Conservation (phyloP, 2,113 vertebrate species). For the Aspidoscelis tigris region DNA sequence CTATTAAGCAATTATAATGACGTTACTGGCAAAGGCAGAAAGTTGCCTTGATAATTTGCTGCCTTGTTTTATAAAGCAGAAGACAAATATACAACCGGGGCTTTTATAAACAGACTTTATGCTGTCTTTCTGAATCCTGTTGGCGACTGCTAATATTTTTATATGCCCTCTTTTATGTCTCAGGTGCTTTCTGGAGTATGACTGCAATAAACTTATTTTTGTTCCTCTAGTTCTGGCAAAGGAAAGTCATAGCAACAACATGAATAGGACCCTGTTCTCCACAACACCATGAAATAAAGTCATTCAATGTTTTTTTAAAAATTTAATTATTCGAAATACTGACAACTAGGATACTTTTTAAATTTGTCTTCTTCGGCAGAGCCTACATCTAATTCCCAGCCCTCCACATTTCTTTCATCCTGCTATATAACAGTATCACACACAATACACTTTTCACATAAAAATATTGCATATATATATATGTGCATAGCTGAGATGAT, state of each 20-base stretch:
- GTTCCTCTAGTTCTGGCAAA: slow-evolving; percentile 58
- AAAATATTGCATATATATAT: slow-evolving; percentile 55
- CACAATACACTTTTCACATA: slow-evolving; percentile 71
- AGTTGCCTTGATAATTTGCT: too few species aligned
- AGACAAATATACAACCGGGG: too few species aligned
- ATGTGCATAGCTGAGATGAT: slow-evolving; percentile 54
- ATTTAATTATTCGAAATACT: slow-evolving; percentile 71
- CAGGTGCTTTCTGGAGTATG: too few species aligned
- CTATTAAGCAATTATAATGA: too few species aligned
- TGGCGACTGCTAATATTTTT: too few species aligned
- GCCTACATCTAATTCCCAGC: slow-evolving; percentile 56
- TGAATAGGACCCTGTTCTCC: slow-evolving; percentile 56
- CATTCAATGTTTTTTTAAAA: slow-evolving; percentile 65
- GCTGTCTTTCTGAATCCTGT: too few species aligned
- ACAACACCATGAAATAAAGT: slow-evolving; percentile 60
- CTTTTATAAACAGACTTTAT: too few species aligned
- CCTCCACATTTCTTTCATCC: slow-evolving; percentile 59
- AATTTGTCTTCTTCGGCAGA: slow-evolving; percentile 69
- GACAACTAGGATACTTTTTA: slow-evolving; percentile 73
- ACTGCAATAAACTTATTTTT: slow-evolving; percentile 30
- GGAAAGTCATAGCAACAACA: slow-evolving; percentile 43
- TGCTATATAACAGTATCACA: slow-evolving; percentile 55
- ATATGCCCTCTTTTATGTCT: too few species aligned
- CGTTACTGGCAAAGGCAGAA: too few species aligned
- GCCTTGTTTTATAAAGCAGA: too few species aligned